phyloP scores from a whole-genome alignment of 2,888 invertebrate genomes.

The Beris morrisii region DNA sequence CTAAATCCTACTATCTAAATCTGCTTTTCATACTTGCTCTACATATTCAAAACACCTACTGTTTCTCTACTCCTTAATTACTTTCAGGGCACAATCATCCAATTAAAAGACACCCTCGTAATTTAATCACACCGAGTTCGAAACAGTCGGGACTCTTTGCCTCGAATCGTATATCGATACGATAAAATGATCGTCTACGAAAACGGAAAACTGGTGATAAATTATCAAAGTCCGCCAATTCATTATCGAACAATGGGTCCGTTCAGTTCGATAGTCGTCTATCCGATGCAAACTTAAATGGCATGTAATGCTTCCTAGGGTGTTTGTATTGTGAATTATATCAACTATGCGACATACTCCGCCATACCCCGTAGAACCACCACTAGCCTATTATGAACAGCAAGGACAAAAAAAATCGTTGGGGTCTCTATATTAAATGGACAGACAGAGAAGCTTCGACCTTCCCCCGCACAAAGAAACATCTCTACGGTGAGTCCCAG shows the following conservation, averaged over 20 bases:
- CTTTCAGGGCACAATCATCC: constrained; percentile 21
- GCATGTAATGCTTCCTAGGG: constrained; percentile 17
- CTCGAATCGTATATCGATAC: too few relatives aligned
- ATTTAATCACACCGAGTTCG: constrained; percentile 14
- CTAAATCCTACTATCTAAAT: too few relatives aligned
- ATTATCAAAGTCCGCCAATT: constrained; percentile 27
- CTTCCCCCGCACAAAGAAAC: background rate
- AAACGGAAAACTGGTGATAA: constrained; percentile 2
- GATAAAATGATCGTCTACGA: too few relatives aligned
- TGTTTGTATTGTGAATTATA: constrained; percentile 4
- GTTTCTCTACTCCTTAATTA: constrained; percentile 6
- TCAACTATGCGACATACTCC: background rate
- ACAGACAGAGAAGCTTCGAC: background rate
- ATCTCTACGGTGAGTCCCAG: too few relatives aligned
- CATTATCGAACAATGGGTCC: constrained; percentile 25
- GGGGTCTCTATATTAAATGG: constrained; percentile 6
- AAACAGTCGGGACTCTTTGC: background rate
- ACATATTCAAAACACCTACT: too few relatives aligned
- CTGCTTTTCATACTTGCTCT: too few relatives aligned
- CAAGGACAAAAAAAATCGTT: background rate
- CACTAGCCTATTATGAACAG: background rate
- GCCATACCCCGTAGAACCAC: too few relatives aligned
- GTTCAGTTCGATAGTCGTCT: constrained; percentile 20
- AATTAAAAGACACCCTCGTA: constrained; percentile 24
- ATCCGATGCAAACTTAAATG: constrained; percentile 25